These are phyloP conservation scores for Chanos chanos DNA, from an alignment of 2,797 vertebrate genomes.

Conservation along the genomic window DNA sequence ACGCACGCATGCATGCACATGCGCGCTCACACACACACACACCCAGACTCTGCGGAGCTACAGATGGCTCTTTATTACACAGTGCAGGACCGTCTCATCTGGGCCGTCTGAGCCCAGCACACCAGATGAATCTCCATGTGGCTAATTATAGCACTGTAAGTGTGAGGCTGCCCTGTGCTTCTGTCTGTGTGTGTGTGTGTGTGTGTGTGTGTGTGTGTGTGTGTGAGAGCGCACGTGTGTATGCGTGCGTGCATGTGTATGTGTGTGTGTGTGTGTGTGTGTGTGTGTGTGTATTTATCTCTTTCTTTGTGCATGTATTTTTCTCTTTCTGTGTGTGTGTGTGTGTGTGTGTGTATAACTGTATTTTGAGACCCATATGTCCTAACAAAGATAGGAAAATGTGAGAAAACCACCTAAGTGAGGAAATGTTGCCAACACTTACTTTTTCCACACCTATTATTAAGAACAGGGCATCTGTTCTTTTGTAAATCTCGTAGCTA, in stretches of 20 bases:
- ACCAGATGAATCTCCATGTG: constrained; percentile 69
- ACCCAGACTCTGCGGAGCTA: constrained; percentile 46
- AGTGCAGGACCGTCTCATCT: constrained; percentile 59
- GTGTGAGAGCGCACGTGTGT: constrained; percentile 8
- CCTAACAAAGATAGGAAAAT: too few species aligned
- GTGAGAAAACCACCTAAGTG: too few species aligned
- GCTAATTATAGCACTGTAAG: constrained; percentile 65
- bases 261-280: background rate
- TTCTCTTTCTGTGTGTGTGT: background rate
- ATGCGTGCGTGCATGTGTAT: constrained; percentile 12
- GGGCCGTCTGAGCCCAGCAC: too few species aligned
- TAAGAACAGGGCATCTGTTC: too few species aligned
- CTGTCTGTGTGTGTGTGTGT: constrained; percentile 1
- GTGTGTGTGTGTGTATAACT: background rate
- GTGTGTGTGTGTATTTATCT: constrained; percentile 1
- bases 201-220: background rate
- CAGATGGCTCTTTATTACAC: constrained; percentile 68
- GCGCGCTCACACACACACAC: constrained; percentile 6
- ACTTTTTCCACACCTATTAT: too few species aligned
- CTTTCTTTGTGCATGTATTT: constrained; percentile 14
- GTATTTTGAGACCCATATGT: background rate
- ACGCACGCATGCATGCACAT: background rate
- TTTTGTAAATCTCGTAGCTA: too few species aligned
- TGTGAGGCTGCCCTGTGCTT: constrained; percentile 39
- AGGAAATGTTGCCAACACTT: too few species aligned